These are phyloP conservation scores for Lynx canadensis DNA, from an alignment of 2,113 vertebrate species.

Conservation along the genomic window DNA sequence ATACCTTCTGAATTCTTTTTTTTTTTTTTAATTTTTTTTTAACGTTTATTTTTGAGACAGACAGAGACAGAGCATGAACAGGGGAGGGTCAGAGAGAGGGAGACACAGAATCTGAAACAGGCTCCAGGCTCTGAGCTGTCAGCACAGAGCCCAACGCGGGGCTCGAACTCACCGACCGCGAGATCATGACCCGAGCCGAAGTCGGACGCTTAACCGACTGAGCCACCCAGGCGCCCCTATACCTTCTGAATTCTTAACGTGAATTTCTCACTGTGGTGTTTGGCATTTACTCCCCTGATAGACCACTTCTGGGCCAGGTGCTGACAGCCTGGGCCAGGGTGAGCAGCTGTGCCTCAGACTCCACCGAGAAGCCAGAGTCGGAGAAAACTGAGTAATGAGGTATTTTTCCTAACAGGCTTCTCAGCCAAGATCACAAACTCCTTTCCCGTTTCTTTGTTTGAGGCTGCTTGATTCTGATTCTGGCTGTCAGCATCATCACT, in stretches of 20 bases:
- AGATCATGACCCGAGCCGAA: no score
- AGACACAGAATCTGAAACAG: no score
- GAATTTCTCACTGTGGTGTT: background rate
- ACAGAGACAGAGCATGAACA: no score
- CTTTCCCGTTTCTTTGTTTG: background rate
- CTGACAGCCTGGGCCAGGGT: background rate
- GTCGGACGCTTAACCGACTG: background rate
- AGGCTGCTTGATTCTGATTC: background rate
- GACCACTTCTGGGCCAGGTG: background rate
- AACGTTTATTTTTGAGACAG: no score
- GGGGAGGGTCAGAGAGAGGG: no score
- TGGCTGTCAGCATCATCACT: background rate
- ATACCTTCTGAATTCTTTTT: background rate
- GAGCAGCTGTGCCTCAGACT: background rate
- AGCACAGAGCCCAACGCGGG: no score
- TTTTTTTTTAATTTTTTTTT: no score
- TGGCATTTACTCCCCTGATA: background rate
- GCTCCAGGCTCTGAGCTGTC: no score
- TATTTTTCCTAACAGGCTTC: background rate
- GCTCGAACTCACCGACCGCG: no score
- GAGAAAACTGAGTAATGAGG: background rate
- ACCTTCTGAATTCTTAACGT: slow-evolving; percentile 17
- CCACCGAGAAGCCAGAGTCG: background rate
- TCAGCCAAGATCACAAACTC: background rate
- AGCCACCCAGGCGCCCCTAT: background rate